phyloP scores from a whole-genome alignment of 2,888 invertebrate species.

The Aplocera efformata region DNA sequence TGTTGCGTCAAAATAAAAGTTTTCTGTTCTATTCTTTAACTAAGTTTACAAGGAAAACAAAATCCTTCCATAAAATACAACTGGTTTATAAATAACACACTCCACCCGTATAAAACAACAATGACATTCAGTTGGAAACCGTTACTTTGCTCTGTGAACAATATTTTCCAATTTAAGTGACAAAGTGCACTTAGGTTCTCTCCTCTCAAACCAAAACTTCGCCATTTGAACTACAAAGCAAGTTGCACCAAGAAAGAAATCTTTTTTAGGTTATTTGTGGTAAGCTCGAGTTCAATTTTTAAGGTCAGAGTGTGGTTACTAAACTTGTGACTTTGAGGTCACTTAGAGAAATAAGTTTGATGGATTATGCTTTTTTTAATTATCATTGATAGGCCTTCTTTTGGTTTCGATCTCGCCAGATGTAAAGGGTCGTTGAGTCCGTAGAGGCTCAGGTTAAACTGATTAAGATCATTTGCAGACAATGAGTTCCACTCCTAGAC shows the following conservation, averaged over 20 bases:
- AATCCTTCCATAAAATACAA: background rate
- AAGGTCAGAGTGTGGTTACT: conserved; percentile 10
- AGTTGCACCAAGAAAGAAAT: conserved; percentile 49
- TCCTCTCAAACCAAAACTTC: conserved; percentile 76
- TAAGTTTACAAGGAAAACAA: background rate
- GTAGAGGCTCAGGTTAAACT: too few species aligned
- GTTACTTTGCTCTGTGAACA: conserved; percentile 64
- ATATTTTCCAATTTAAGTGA: conserved; percentile 79
- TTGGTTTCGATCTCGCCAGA: too few species aligned
- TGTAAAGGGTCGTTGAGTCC: too few species aligned
- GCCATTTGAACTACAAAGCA: conserved; percentile 71
- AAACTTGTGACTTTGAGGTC: conserved; percentile 6
- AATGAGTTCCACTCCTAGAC: too few species aligned
- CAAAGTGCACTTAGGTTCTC: conserved; percentile 78
- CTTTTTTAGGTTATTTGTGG: conserved; percentile 47
- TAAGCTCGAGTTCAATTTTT: conserved; percentile 18
- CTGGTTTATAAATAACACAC: background rate
- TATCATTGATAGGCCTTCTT: too few species aligned
- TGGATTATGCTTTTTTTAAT: too few species aligned
- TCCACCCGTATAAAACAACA: conserved; percentile 43
- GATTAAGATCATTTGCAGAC: too few species aligned
- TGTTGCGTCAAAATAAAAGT: too few species aligned
- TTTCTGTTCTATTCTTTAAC: too few species aligned
- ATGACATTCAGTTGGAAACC: conserved; percentile 48
- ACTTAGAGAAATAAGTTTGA: background rate